Conservation (phyloP, 2,113 vertebrate genomes). For the Lates calcarifer region DNA sequence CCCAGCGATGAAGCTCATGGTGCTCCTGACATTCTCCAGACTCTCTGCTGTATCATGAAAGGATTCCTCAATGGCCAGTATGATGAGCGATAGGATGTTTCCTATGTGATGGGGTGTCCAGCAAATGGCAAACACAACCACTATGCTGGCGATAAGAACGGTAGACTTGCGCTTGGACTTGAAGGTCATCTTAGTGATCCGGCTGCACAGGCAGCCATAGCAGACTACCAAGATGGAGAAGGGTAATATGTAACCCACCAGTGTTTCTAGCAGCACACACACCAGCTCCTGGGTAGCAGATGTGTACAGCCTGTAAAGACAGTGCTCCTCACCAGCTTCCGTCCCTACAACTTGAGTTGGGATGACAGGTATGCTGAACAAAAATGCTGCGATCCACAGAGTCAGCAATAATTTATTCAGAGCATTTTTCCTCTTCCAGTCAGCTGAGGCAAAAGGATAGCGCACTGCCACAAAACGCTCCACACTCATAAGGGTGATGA, state of each 20-base stretch:
- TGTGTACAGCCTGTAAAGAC: conserved; percentile 71
- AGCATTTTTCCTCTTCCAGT: conserved; percentile 79
- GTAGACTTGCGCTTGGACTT: conserved; percentile 84
- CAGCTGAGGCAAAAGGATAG: conserved; percentile 77
- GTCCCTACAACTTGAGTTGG: conserved; percentile 70
- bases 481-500: conserved; percentile 85
- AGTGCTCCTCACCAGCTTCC: conserved; percentile 61
- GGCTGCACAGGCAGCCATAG: conserved; percentile 83
- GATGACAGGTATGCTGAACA: conserved; percentile 83
- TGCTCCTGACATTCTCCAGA: conserved; percentile 56
- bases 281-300: conserved; percentile 74
- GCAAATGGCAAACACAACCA: conserved; percentile 82
- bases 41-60: background rate
- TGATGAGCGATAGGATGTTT: conserved; percentile 79
- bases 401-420: conserved; percentile 75
- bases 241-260: conserved; percentile 85
- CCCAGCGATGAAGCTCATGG: conserved; percentile 78
- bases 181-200: conserved; percentile 84
- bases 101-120: conserved; percentile 85
- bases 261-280: conserved; percentile 79
- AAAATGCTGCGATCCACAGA: conserved; percentile 78
- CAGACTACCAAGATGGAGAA: conserved; percentile 81
- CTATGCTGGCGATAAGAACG: conserved; percentile 82
- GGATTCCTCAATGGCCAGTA: conserved; percentile 47
- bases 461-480: conserved; percentile 83